Evolutionary conservation across 2,113 vertebrate genomes (phyloP).

Genomic region (Passer montanus): DNA sequence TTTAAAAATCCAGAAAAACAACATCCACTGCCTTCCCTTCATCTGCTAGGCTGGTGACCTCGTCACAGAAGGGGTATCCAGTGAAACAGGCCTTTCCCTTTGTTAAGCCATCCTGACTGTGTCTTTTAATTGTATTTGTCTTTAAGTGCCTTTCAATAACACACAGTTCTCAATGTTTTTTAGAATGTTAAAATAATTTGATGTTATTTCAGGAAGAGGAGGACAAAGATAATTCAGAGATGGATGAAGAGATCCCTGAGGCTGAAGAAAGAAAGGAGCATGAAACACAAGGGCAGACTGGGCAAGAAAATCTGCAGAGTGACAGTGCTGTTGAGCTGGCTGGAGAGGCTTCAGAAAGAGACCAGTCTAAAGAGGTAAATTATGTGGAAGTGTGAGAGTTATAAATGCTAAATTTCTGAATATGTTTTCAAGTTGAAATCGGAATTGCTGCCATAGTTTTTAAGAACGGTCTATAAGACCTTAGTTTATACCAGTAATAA

Average conservation of each 20-base stretch:
- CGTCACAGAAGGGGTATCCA: neutral
- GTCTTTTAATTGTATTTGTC: neutral
- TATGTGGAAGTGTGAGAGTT: neutral
- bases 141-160: neutral
- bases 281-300: slow-evolving; percentile 81
- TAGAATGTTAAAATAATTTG: neutral
- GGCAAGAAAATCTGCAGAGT: slow-evolving; percentile 89
- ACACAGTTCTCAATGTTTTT: neutral
- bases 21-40: neutral
- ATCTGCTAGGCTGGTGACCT: rapidly evolving
- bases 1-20: neutral
- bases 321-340: slow-evolving; percentile 88
- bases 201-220: slow-evolving; percentile 72
- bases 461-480: neutral
- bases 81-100: neutral
- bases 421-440: neutral
- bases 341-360: slow-evolving; percentile 86
- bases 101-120: neutral
- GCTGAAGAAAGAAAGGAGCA: slow-evolving; percentile 85
- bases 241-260: slow-evolving; percentile 77
- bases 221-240: slow-evolving; percentile 54
- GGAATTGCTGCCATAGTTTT: neutral
- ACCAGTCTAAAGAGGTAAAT: slow-evolving; percentile 88
- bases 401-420: neutral
- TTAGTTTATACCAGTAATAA: neutral